phyloP scores from a whole-genome alignment of 2,888 invertebrate genomes.

The Tachina fera region DNA sequence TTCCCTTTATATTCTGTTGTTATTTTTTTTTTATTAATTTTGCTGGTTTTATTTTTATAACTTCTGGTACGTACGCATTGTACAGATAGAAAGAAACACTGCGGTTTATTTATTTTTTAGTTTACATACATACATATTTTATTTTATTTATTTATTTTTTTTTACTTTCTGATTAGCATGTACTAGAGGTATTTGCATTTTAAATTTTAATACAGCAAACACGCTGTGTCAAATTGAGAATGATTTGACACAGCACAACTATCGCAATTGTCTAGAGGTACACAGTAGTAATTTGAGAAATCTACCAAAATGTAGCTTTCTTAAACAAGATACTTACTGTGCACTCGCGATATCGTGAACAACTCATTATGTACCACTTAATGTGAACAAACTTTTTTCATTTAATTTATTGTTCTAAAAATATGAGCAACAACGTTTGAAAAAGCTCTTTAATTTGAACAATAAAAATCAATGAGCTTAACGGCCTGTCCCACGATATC shows the following conservation, averaged over 20 bases:
- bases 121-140: neutral
- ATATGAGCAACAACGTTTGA: too few species aligned
- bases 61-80: slow-evolving; percentile 48
- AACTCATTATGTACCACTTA: too few species aligned
- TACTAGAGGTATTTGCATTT: neutral
- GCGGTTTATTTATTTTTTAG: slow-evolving; percentile 42
- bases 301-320: too few species aligned
- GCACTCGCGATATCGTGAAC: too few species aligned
- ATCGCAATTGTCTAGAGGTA: too few species aligned
- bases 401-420: too few species aligned
- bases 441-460: too few species aligned
- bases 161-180: neutral
- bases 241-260: neutral
- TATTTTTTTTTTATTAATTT: neutral
- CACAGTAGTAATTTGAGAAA: too few species aligned
- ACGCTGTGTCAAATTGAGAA: neutral
- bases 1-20: slow-evolving; percentile 31
- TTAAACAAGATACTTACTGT: too few species aligned
- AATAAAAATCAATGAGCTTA: too few species aligned
- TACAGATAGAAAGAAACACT: slow-evolving; percentile 8
- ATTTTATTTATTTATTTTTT: neutral
- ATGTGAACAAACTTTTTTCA: too few species aligned
- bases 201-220: neutral
- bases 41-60: slow-evolving; percentile 56
- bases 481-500: too few species aligned